A percentile compares a stretch with the other conserved stretches of the same genome.
Evolutionary conservation across 2,888 invertebrate species (phyloP).

Genomic region (Eristalis arbustorum): DNA sequence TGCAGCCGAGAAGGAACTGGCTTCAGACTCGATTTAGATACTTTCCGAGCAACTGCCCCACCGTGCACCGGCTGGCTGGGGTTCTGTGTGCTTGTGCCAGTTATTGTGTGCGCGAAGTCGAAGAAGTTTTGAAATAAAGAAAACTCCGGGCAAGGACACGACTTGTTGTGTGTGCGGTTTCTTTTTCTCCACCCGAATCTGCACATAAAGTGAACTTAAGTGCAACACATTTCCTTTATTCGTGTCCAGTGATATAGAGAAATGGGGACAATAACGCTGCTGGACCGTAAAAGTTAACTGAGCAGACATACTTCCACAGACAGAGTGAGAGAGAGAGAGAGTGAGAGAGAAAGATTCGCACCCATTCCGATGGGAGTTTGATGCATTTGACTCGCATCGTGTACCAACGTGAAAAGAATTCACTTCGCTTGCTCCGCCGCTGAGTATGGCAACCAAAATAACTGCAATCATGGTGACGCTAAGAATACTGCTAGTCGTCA

Average conservation of each 20-base stretch:
- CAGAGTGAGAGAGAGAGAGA: not conserved
- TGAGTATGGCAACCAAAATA: conserved; percentile 33
- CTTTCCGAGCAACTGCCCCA: not conserved
- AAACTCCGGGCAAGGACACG: conserved; percentile 45
- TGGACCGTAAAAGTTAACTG: conserved; percentile 65
- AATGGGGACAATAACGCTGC: conserved; percentile 66
- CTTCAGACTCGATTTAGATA: conserved; percentile 47
- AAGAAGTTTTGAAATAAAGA: conserved; percentile 36
- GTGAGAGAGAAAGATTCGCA: not conserved
- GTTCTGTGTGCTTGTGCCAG: not conserved
- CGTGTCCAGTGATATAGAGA: conserved; percentile 59
- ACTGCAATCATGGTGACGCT: conserved; percentile 41
- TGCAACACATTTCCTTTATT: conserved; percentile 68
- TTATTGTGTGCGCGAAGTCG: not conserved
- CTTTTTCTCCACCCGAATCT: not conserved
- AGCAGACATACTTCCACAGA: conserved; percentile 23
- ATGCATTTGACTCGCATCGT: conserved; percentile 30
- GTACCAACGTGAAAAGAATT: not conserved
- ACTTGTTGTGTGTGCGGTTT: conserved; percentile 39
- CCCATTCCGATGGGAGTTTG: conserved; percentile 59
- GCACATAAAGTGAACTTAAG: conserved; percentile 67
- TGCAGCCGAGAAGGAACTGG: conserved; percentile 47
- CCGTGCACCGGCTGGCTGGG: not conserved
- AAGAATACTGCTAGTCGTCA: conserved; percentile 28
- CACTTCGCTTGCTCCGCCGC: not conserved